Conservation (phyloP, 2,888 invertebrate genomes). For the Cacoxenus indagator region DNA sequence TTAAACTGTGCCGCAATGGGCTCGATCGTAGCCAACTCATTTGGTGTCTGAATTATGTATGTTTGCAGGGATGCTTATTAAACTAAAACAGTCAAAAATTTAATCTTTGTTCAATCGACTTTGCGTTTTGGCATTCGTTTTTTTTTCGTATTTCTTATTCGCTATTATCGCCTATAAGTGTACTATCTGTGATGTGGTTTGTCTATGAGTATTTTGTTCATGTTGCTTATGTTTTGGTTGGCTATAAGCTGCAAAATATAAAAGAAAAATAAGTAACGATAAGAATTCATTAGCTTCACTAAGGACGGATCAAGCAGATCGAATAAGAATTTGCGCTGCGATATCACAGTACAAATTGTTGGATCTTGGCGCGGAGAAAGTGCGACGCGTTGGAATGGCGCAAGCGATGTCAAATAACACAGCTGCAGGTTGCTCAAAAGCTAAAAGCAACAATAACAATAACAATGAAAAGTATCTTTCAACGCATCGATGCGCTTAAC, state of each 20-base stretch:
- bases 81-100: not conserved
- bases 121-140: not conserved
- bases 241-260: not conserved
- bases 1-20: conserved; percentile 67
- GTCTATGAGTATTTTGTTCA: conserved; percentile 9
- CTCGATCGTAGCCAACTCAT: conserved; percentile 83
- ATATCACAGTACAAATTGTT: too few relatives aligned
- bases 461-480: not conserved
- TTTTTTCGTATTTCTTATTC: not conserved
- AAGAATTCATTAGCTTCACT: too few relatives aligned
- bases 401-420: not conserved
- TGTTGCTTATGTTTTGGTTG: conserved; percentile 5
- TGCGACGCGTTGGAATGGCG: not conserved
- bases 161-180: not conserved
- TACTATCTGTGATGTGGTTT: conserved; percentile 10
- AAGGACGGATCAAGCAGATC: too few relatives aligned
- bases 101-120: not conserved
- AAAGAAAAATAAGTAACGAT: not conserved
- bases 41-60: conserved; percentile 23
- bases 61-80: not conserved
- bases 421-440: not conserved
- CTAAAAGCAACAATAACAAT: not conserved
- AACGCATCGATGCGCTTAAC: not conserved
- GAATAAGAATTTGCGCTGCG: too few relatives aligned
- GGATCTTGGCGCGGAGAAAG: not conserved